Percentiles rank a stretch among this genome's conserved stretches.
Conservation (phyloP, 2,113 vertebrate genomes). For the Ia io region DNA sequence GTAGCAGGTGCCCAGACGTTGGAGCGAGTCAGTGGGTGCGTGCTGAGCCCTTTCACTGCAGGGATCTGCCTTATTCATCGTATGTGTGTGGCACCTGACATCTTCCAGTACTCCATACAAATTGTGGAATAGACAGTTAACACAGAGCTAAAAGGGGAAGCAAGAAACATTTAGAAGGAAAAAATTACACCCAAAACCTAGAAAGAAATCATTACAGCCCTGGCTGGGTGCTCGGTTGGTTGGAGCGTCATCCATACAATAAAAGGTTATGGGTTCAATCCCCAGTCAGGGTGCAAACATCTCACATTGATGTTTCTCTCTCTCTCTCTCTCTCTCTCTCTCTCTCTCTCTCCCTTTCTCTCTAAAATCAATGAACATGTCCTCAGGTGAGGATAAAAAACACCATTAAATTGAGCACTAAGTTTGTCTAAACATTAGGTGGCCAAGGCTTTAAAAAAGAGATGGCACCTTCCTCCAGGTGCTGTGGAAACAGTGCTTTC, state of each 20-base stretch:
- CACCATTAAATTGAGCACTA: not conserved
- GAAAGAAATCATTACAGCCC: not conserved
- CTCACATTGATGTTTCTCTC: not conserved
- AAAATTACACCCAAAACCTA: not conserved
- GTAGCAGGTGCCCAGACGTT: not conserved
- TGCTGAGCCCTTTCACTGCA: not conserved
- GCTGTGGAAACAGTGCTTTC: not conserved
- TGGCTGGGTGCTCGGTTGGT: too few relatives aligned
- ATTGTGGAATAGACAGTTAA: not conserved
- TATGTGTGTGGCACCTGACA: not conserved
- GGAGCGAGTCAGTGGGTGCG: fast-evolving
- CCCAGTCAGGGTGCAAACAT: not conserved
- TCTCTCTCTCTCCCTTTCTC: not conserved
- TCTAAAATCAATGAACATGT: not conserved
- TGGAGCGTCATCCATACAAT: too few relatives aligned
- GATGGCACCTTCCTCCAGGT: not conserved
- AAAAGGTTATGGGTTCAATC: too few relatives aligned
- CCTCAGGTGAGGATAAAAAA: not conserved
- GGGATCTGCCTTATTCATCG: not conserved
- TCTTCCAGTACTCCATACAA: not conserved
- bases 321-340: too few relatives aligned
- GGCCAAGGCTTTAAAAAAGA: not conserved
- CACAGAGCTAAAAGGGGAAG: not conserved
- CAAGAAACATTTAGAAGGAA: not conserved
- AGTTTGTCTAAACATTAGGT: not conserved